Evolutionary conservation across 1,140 invertebrate genomes (phyloP), one percentile per base, ranked within the genome.

Genomic region (Anadara kagoshimensis): DNA sequence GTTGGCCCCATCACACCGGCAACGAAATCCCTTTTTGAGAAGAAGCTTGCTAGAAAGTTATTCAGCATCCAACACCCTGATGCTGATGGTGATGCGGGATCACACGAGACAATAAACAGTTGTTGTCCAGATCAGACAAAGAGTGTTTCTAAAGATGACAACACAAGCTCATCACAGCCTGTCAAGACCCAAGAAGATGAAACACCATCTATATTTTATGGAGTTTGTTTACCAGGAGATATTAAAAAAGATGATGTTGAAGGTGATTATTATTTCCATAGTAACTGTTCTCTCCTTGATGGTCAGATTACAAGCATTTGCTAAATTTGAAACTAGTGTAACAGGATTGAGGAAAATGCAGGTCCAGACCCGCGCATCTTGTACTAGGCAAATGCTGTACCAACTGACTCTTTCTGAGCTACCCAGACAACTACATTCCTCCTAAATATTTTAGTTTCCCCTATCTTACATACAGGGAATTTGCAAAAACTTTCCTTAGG

Each of bases 1-100:
- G 78, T 83, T 67, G 85, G 85, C 43, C 85, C 85, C 24, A 81
- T 86, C 51, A 76, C 80, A 26, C 62, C 68, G 14, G 76, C 80
- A 11, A 81, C 81, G 20, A 79, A 78, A 44, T 59, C 49, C 11
- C 53, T 86, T 7, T 85, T 84, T 72, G 75, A 83, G 62, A 83
- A 78, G 43, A 77, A 75, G 51, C 69, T 86, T 18, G 84, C 79
- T 10, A 80, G 71, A 29, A 72, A 78, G 58, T 26, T 83, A 1
- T 80, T 67, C 67, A 45, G 36, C 49, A 66, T 53, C n/a, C 58
- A 75, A 49, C 65, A 78, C 43, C 69, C 75, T 16, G 51, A 54
- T 43, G 44, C 54, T 2, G 59, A 53, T 14, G 43, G 20, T 11
- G 47, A 22, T 51, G 36, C 44, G 11, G 10, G 12, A 22, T 41